A percentile compares a stretch with the other conserved stretches of the same genome.
Evolutionary conservation across 37 sponge, comb jelly and placozoan species (phyloP).

Genomic region (Aphrocallistes beatrix): DNA sequence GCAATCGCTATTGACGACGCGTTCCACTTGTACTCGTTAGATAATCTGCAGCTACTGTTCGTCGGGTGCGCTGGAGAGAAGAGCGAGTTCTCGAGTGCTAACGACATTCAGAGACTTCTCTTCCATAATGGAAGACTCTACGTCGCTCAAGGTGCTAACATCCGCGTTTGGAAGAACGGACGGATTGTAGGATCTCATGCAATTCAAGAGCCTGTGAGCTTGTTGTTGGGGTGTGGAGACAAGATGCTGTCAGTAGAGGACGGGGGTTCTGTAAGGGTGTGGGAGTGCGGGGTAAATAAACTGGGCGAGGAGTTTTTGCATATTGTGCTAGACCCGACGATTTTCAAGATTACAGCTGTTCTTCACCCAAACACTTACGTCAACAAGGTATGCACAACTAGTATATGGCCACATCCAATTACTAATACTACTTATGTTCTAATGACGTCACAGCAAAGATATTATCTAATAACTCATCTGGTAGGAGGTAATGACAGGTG

Average conservation of each 20-base stretch:
- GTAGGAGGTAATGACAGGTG: too few species aligned
- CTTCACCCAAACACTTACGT: conserved; percentile 87
- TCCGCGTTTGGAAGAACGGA: conserved; percentile 10
- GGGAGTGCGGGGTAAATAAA: conserved; percentile 4
- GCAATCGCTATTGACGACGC: conserved; percentile 24
- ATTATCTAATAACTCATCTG: too few species aligned
- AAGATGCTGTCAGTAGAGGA: background rate
- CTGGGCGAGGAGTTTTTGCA: conserved; percentile 66
- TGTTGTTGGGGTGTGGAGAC: background rate
- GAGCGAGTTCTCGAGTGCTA: background rate
- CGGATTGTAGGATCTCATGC: background rate
- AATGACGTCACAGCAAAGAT: too few species aligned
- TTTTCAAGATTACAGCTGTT: conserved; percentile 47
- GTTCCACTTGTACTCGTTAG: conserved; percentile 25
- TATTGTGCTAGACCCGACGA: conserved; percentile 41
- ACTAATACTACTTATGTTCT: background rate
- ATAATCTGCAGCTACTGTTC: background rate
- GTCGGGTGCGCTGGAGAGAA: background rate
- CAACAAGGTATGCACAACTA: conserved; percentile 55
- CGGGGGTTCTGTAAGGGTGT: background rate
- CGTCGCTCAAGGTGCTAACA: background rate
- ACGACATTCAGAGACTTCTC: background rate
- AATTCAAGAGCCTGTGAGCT: background rate
- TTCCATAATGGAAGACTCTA: conserved; percentile 9
- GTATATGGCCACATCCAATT: background rate